Evolutionary conservation across 2,888 invertebrate species (phyloP), one percentile per base, ranked within the genome.

Genomic region (Limnephilus lunatus): DNA sequence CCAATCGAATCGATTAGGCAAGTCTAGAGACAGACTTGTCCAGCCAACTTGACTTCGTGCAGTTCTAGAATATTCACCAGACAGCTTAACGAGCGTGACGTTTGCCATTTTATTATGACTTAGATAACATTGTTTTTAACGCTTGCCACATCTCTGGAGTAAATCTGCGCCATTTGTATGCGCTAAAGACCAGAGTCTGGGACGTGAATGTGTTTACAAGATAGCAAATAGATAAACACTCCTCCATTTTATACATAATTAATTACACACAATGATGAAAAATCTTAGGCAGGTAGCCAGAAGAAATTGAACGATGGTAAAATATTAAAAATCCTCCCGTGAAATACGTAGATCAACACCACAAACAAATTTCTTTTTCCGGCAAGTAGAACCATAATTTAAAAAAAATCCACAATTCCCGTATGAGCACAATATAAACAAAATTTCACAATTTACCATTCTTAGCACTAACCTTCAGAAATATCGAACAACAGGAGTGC

Each of bases 51-150:
- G 30, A 32, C 83, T 15, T 83, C 83, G 35, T 83, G 83, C 35
- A 19, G 19, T 31, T 30, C 83, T 35, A 19, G 53, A 35, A 35
- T 83, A 83, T 35, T 83, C 32, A 35, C 83, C 32, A 31, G 83
- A 83, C 83, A 83, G 83, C 31, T 35, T 83, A n/a, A 31, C 83
- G 32, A 83, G 35, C 83, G 25, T 83, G 31, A 83, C 35, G 83
- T 83, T 83, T 83, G 31, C 32, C 83, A 83, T 83, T 83, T 83
- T 83, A 83, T 83, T 19, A 83, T 83, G 31, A 31, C 35, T 83
- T 83, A 83, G 83, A 83, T 32, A 83, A 83, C 35, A 83, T 83
- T 83, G 19, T 83, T 68, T 68, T 30, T 83, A 31, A 82, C 53
- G 32, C 11, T 83, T 83, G 31, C 35, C 19, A 14, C 32, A 83